Evolutionary conservation across 2,888 invertebrate species (phyloP), one percentile per base, ranked within the genome.

Genomic region (Diarsia brunnea): DNA sequence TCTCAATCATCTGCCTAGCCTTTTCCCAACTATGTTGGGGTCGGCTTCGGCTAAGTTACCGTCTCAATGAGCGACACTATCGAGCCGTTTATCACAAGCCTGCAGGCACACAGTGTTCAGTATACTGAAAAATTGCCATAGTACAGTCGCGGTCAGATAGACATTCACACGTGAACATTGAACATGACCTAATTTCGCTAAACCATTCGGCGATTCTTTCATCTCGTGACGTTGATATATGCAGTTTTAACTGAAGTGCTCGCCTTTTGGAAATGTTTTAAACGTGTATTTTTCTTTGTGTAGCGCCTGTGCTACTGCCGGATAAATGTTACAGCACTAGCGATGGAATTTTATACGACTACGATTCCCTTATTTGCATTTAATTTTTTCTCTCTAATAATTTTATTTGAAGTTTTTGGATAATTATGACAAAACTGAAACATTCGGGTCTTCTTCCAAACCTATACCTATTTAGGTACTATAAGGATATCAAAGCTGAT

Each of bases 191-290:
- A 85, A n/a, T 24, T 76, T 87, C 64, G 55, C 68, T 58, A 69
- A 71, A 82, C 69, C 69, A 63, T 81, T 81, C 63, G 67, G 61
- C 65, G 61, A 77, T 80, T 78, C 75, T 77, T 84, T 75, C 71
- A 69, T 65, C 65, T 70, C 66, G 58, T 79, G 81, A 87, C 84
- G 75, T 83, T 84, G 81, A 86, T 86, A 51, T 86, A 86, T 86
- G 81, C 77, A 74, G 65, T 80, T 78, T 73, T 79, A 82, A 79
- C 75, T 68, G 79, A 69, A 69, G 55, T 49, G 21, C 24, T 79
- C 63, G 84, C 27, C 31, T 79, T 31, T 69, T 43, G 63, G 58
- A 63, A 79, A 60, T 53, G 24, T 31, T 58, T 61, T 24, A 47
- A 53, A 19, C 47, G 14, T 58, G 27, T 67, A 43, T 53, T 64